Evolutionary conservation across 2,113 vertebrate genomes (phyloP), one percentile per base, ranked within the genome.

Genomic region (Neotragus moschatus): DNA sequence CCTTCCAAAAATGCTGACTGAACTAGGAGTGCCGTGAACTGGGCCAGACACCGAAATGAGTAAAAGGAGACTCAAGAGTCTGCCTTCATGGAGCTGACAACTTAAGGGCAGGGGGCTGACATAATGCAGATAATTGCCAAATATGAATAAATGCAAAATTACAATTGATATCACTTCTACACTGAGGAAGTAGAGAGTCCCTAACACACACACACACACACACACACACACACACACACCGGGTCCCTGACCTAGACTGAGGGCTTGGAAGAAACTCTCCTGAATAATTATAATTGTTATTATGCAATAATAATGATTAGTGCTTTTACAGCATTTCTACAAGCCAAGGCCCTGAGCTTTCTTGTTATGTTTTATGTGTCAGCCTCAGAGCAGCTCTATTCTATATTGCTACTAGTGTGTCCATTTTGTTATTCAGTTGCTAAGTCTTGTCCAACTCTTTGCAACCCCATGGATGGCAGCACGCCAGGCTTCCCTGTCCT

Each of bases 1-100:
- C 0, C 0, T 4, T 45, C 13, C 13, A 21, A 7, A 33, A 58
- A 36, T 15, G 15, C 39, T 21, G 9, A 21, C 1, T 15, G 9
- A 21, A 51, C 43, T 36, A 14, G 13, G 53, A 85, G 15, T 21
- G 36, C 33, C 61, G 8, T 5, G 30, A 73, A 25, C 19, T 23
- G 66, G 45, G 19, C 39, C n/a, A 45, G 58, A 26, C 0, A 0
- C 81, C 2, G 5, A 39, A 47, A 30, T 17, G 25, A 53, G 17
- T 30, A 26, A 53, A 5, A 8, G 1, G 5, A 13, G 5, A 33
- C 12, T 12, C 13, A 3, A 2, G 7, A 25, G 66, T 66, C 36
- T 73, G 45, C 17, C n/a, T 19, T 81, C 1, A 3, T 2, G 39
- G 49, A 60, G 13, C 14, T 47, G 49, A 30, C 4, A 3, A 4